These are phyloP conservation scores for Podarcis siculus DNA, from an alignment of 2,797 vertebrate species.

Conservation along the genomic window DNA sequence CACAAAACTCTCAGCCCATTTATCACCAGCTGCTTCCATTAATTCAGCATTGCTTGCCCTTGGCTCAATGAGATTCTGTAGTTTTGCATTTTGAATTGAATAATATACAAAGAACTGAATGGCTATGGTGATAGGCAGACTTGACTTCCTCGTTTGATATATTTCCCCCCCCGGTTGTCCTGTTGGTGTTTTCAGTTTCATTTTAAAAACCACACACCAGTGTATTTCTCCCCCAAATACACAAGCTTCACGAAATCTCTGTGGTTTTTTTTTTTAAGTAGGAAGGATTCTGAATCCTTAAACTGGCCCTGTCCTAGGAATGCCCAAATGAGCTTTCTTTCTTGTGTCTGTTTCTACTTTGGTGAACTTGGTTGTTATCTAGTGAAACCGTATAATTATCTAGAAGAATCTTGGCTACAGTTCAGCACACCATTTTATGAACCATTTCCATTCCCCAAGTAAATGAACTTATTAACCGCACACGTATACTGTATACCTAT, in stretches of 20 bases:
- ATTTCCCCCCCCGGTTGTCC: conserved; percentile 31
- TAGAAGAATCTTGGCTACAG: conserved; percentile 31
- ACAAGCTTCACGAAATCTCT: conserved; percentile 23
- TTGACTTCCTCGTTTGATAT: conserved; percentile 47
- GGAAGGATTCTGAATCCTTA: background rate
- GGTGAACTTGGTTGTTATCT: conserved; percentile 32
- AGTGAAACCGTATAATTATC: conserved; percentile 18
- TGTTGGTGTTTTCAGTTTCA: conserved; percentile 40
- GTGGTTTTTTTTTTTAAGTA: background rate
- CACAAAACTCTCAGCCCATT: conserved; percentile 68
- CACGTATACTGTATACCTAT: conserved; percentile 20
- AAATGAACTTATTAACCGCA: conserved; percentile 25
- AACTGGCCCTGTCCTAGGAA: background rate
- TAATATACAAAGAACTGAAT: conserved; percentile 60
- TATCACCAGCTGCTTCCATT: conserved; percentile 72
- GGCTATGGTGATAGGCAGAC: conserved; percentile 43
- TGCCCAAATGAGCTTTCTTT: conserved; percentile 9
- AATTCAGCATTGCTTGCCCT: conserved; percentile 67
- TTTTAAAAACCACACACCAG: conserved; percentile 7
- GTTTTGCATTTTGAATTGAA: conserved; percentile 64
- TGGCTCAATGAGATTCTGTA: conserved; percentile 57
- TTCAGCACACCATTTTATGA: conserved; percentile 32
- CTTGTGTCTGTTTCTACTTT: conserved; percentile 38
- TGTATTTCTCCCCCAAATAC: background rate
- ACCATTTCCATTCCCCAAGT: conserved; percentile 43